Evolutionary conservation across 2,113 vertebrate genomes (phyloP).

Genomic region (human): GRCh38 chr13:65765001-65765500

Average conservation of each 20-base stretch:
- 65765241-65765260: background rate
- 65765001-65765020: background rate
- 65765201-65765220: background rate
- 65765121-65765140: background rate
- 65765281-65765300: background rate
- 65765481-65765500: background rate
- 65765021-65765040: slow-evolving; percentile 5
- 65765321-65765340: background rate
- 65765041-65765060: background rate
- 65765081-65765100: background rate
- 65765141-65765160: background rate
- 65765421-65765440: background rate
- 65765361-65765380: background rate
- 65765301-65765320: background rate
- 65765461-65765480: background rate
- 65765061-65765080: background rate
- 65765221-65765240: background rate
- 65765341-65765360: background rate
- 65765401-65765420: background rate
- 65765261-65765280: background rate
- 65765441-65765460: background rate
- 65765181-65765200: background rate
- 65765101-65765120: background rate
- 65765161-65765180: background rate
- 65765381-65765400: background rate